Base-by-base conservation (phyloP, 37 sponge, comb jelly and placozoan genomes). In the Aphrocallistes beatrix region DNA sequence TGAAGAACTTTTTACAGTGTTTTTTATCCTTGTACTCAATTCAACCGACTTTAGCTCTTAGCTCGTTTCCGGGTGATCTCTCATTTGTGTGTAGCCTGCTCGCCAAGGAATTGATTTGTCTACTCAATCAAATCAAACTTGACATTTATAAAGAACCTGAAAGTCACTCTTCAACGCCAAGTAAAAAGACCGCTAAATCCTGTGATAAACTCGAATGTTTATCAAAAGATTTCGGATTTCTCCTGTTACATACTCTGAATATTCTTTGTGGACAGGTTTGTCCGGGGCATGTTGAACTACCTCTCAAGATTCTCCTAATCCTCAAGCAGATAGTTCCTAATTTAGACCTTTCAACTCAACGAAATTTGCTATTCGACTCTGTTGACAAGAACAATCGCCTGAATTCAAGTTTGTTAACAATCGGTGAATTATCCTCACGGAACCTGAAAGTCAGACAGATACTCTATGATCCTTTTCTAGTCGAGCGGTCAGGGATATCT, bases 91-190 rank as follows among this genome's bases (percentile, higher is more conserved):
- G 75, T 28, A 60, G 28, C 8, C 75, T 60, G 6, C 75, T 60
- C 6, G 75, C 75, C 75, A 60, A 60, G n/a, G 75, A 60, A 60
- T 28, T 60, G n/a, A 60, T 60, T 30, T 32, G 28, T 32, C 75
- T 60, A 21, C 32, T 60, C 75, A 60, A 60, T 30, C 75, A 60
- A 60, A 60, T 60, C 25, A 60, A 60, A 28, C 75, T 60, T 13
- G 75, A 60, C 75, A 60, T 60, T 28, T 60, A 60, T 60, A 60
- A 60, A 60, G 75, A 60, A 60, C 75, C 75, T 25, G 75, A 60
- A 8, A 25, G 3, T 60, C 8, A 32, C 75, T 25, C 75, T 6
- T 60, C 75, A 6, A 21, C 25, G 10, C 17, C 8, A 25, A 60
- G 10, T 6, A 21, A 60, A 13, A 21, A 19, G 1, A 60, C 10